Evolutionary conservation across 2,797 vertebrate species (phyloP), one percentile per base, ranked within the genome.

Genomic region (Sitta carolinensis): DNA sequence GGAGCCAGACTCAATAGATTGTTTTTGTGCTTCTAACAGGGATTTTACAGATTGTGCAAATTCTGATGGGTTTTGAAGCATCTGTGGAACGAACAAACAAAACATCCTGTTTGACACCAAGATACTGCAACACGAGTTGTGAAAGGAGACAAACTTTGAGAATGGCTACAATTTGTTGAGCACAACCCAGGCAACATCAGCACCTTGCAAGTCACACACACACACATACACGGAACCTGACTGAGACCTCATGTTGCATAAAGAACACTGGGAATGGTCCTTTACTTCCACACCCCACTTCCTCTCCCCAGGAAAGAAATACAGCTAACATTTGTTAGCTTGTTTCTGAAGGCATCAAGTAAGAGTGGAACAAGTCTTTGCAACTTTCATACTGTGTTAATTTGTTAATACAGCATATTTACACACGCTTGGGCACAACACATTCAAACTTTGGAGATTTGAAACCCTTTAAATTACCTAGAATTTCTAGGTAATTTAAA

Each of bases 21-120:
- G 99, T 47, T 99, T 99, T 98, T 99, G 99, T n/a, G 99, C 98
- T 98, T 99, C 99, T 97, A 99, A 91, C 51, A 99, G 98, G n/a
- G 99, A 99, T 93, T 99, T 99, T 62, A 99, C 99, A 8, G 99
- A 99, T 74, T 99, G 98, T 26, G 99, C 98, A 87, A 99, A 99
- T 97, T 99, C 99, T 14, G 99, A 99, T 2, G 99, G 99, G 95
- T 99, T 99, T 98, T 99, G 99, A 73, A 99, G 98, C 99, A 99
- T 99, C 99, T 99, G 87, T 36, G 89, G n/a, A 87, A 95, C 0
- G 5, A 90, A 93, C 42, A 91, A 66, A 87, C 30, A 87, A 88
- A 83, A 51, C 34, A 5, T 11, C 3, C 22, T 59, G 54, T 43
- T 63, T 34, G 59, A 77, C 19, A 81, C 45, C 19, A 73, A 61